These are phyloP conservation scores for Sweltsa coloradensis DNA, from an alignment of 1,140 invertebrate species.

Conservation along the genomic window DNA sequence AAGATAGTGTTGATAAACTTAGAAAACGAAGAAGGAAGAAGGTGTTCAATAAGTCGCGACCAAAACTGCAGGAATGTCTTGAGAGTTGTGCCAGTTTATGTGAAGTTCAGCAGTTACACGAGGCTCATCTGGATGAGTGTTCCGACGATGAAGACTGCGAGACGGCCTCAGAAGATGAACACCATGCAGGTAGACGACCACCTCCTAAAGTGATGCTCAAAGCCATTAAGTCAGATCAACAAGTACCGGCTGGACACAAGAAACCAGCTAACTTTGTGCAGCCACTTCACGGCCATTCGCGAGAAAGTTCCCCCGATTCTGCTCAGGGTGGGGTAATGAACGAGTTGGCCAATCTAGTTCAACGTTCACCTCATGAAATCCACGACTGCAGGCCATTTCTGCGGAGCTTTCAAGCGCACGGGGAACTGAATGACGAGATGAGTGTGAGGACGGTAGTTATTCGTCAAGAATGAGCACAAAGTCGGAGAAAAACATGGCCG, in stretches of 20 bases:
- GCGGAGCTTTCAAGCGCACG: conserved; percentile 9
- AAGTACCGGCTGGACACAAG: no score
- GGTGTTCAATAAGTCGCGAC: no score
- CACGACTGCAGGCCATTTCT: conserved; percentile 11
- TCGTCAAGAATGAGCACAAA: conserved; percentile 83
- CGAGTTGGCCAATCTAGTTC: conserved; percentile 35
- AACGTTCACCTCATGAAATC: conserved; percentile 17
- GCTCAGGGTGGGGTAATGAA: conserved; percentile 33
- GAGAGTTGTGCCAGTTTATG: no score
- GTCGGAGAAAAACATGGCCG: conserved; percentile 90
- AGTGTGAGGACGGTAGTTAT: conserved; percentile 62
- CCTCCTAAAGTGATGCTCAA: no score
- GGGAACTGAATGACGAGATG: conserved; percentile 27
- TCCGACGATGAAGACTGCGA: conserved; percentile 6
- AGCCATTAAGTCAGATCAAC: conserved; percentile 14
- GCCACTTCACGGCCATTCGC: conserved; percentile 19
- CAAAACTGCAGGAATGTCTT: no score
- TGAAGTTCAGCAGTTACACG: no score
- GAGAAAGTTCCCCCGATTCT: conserved; percentile 28
- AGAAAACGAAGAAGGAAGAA: no score
- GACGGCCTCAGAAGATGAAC: conserved; percentile 1
- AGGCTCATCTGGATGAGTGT: conserved; percentile 3
- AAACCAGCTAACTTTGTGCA: conserved; percentile 8
- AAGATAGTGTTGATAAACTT: no score
- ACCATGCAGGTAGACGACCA: no score